Evolutionary conservation across 2,888 invertebrate species (phyloP).

Genomic region (Macrophya annulata): DNA sequence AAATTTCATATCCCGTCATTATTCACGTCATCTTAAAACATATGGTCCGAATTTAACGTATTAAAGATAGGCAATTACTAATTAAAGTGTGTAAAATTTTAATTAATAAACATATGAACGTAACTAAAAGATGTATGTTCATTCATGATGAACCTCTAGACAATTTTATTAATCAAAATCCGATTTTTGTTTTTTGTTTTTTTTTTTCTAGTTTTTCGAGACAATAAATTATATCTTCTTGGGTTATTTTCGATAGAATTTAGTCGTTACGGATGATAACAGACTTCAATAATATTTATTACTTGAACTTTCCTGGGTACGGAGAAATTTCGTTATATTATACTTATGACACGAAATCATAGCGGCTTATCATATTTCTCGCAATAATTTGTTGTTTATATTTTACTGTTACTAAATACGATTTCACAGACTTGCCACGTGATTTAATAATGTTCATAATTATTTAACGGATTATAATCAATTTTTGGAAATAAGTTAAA

Average conservation of each 20-base stretch:
- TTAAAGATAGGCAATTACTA: slow-evolving; percentile 5
- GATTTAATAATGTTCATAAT: slow-evolving; percentile 20
- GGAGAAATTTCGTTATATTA: slow-evolving; percentile 19
- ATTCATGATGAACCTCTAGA: neutral
- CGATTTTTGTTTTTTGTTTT: neutral
- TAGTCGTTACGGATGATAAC: slow-evolving; percentile 18
- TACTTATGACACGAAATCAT: neutral
- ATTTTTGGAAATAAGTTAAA: slow-evolving; percentile 11
- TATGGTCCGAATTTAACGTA: neutral
- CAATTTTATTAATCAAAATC: neutral
- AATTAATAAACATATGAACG: neutral
- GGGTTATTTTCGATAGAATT: neutral
- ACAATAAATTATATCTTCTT: too few species aligned
- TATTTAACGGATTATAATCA: neutral
- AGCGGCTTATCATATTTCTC: slow-evolving; percentile 29
- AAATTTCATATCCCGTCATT: neutral
- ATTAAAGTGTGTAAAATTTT: slow-evolving; percentile 27
- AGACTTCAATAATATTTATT: neutral
- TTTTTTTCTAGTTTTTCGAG: neutral
- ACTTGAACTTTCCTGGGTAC: neutral
- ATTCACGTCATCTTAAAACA: slow-evolving; percentile 1
- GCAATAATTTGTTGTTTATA: slow-evolving; percentile 41
- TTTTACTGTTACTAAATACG: neutral
- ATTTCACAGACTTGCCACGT: slow-evolving; percentile 12
- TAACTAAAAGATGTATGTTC: neutral